Conservation (phyloP, 2,797 vertebrate genomes). For the Darevskia nairensis region DNA sequence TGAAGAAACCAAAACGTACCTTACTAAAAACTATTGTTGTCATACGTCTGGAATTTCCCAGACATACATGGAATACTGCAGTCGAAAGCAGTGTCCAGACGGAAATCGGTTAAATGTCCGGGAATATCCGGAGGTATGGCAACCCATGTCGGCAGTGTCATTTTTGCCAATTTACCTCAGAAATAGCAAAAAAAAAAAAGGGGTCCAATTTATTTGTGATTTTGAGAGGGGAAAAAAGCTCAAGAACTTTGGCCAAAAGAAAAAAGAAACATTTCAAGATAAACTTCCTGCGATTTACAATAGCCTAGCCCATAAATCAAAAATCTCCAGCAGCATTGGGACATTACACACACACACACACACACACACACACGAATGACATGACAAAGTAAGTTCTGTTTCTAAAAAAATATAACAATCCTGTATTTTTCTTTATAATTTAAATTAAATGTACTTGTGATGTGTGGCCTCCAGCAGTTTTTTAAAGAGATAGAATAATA, state of each 20-base stretch:
- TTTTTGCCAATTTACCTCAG: background rate
- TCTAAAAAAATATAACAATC: background rate
- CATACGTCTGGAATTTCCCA: no score
- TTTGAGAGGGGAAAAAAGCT: no score
- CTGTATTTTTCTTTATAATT: background rate
- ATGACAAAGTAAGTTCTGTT: background rate
- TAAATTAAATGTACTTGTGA: background rate
- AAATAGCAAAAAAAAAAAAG: background rate
- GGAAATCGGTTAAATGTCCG: no score
- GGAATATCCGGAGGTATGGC: no score
- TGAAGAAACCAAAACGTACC: background rate
- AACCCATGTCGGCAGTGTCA: no score
- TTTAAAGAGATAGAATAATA: background rate
- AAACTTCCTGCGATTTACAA: constrained; percentile 23
- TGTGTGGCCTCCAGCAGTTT: background rate
- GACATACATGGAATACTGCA: no score
- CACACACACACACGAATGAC: background rate
- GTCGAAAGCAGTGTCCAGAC: no score
- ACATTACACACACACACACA: background rate
- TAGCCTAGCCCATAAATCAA: background rate
- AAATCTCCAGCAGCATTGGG: background rate
- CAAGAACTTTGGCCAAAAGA: no score
- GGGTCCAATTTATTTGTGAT: no score
- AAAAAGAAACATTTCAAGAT: constrained; percentile 1
- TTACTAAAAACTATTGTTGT: no score